phyloP scores from a whole-genome alignment of 2,797 vertebrate species.

The Gymnothorax reevesii region DNA sequence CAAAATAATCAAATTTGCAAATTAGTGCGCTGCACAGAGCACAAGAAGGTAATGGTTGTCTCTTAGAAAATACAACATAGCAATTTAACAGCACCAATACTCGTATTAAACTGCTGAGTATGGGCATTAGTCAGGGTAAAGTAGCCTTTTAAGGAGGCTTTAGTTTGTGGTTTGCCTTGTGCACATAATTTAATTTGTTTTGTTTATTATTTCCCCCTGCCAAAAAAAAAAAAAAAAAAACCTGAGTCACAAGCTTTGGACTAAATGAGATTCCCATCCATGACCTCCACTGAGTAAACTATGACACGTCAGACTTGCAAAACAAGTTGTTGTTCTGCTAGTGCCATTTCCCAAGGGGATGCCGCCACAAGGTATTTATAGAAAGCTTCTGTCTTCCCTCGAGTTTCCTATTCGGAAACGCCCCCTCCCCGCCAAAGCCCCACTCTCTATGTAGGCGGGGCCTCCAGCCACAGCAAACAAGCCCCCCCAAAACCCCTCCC shows the following conservation, averaged over 20 bases:
- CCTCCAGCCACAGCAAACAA: conserved; percentile 36
- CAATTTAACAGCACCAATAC: not conserved
- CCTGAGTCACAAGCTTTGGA: not conserved
- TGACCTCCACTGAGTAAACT: not conserved
- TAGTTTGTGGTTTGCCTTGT: not conserved
- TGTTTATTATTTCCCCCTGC: not conserved
- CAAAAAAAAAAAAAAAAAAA: not conserved
- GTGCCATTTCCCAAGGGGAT: conserved; percentile 61
- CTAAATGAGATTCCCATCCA: conserved; percentile 3
- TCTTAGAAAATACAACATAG: not conserved
- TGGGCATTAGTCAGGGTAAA: conserved; percentile 2
- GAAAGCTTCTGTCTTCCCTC: conserved; percentile 53
- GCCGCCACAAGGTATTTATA: conserved; percentile 67
- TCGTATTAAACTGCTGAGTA: not conserved
- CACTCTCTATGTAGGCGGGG: conserved; percentile 52
- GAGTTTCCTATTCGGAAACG: conserved; percentile 50
- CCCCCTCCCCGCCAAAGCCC: conserved; percentile 38
- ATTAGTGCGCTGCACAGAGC: not conserved
- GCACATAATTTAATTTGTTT: conserved; percentile 9
- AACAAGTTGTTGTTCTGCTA: conserved; percentile 68
- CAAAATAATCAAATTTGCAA: not conserved
- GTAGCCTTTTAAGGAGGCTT: not conserved
- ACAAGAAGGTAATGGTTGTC: not conserved
- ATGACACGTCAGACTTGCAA: conserved; percentile 55
- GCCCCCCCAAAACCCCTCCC: not conserved